A percentile compares a stretch with the other conserved stretches of the same genome.
Conservation (phyloP, 2,797 vertebrate species). For the Cyprinella venusta region DNA sequence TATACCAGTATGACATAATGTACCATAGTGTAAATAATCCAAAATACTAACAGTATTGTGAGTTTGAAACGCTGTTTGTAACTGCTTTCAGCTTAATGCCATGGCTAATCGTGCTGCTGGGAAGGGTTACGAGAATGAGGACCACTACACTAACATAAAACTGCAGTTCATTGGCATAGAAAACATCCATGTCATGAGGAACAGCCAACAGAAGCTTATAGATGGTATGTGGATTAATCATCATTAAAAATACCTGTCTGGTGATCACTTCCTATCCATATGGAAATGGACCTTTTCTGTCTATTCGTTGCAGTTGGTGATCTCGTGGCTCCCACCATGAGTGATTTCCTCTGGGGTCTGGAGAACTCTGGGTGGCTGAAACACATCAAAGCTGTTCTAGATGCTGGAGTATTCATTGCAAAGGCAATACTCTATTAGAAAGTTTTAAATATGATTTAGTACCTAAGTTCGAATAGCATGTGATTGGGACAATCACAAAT, state of each 20-base stretch:
- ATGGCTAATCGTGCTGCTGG: slow-evolving; percentile 97
- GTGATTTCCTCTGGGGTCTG: slow-evolving; percentile 93
- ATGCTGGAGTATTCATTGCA: slow-evolving; percentile 92
- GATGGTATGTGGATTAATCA: slow-evolving; percentile 73
- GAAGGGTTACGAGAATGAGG: slow-evolving; percentile 96
- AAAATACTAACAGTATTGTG: not conserved
- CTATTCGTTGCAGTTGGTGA: slow-evolving; percentile 76
- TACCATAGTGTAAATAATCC: not conserved
- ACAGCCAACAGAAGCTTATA: slow-evolving; percentile 93
- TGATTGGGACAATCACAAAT: not conserved
- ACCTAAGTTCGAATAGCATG: not conserved
- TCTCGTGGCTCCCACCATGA: slow-evolving; percentile 88
- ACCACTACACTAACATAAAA: slow-evolving; percentile 96
- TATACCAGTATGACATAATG: not conserved
- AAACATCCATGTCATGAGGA: slow-evolving; percentile 98
- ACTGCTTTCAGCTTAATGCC: slow-evolving; percentile 85
- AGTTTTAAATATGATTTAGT: not conserved
- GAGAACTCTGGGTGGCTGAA: slow-evolving; percentile 96
- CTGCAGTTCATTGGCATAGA: slow-evolving; percentile 97
- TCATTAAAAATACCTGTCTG: not conserved
- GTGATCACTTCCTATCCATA: not conserved
- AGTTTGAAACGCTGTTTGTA: not conserved
- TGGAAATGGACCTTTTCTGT: not conserved
- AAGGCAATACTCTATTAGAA: slow-evolving; percentile 76
- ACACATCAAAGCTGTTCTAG: slow-evolving; percentile 94